Conservation (phyloP, 2,888 invertebrate species). For the Tolmerus cingulatus region DNA sequence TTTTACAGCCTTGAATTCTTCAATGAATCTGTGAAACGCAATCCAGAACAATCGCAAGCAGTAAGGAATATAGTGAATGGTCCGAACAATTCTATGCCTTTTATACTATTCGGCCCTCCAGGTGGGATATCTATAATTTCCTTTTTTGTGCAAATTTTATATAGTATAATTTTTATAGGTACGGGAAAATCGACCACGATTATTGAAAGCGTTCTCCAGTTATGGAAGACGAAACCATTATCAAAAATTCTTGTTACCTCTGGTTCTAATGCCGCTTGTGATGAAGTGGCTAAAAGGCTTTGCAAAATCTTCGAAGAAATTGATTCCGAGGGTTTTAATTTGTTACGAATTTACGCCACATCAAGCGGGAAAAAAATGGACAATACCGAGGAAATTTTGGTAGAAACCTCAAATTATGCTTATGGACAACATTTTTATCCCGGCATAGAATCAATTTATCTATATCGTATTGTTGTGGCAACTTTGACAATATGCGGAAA, state of each 20-base stretch:
- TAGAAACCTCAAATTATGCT: constrained; percentile 63
- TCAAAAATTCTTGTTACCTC: constrained; percentile 71
- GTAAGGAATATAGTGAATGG: constrained; percentile 73
- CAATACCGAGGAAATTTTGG: constrained; percentile 58
- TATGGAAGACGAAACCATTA: constrained; percentile 60
- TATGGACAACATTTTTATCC: constrained; percentile 61
- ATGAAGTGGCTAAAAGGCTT: constrained; percentile 69
- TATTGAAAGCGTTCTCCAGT: constrained; percentile 74
- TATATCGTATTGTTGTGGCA: constrained; percentile 70
- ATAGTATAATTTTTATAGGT: constrained; percentile 56
- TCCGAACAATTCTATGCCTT: constrained; percentile 73
- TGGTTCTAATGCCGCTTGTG: constrained; percentile 77
- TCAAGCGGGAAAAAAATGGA: constrained; percentile 60
- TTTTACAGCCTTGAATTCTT: constrained; percentile 52
- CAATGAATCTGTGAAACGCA: constrained; percentile 63
- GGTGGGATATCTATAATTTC: constrained; percentile 64
- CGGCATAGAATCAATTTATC: constrained; percentile 63
- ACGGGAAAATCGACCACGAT: constrained; percentile 78
- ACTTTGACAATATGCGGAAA: constrained; percentile 69
- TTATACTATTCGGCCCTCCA: constrained; percentile 87
- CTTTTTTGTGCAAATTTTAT: background rate
- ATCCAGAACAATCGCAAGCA: constrained; percentile 71
- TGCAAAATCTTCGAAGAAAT: constrained; percentile 58
- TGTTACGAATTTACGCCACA: constrained; percentile 64
- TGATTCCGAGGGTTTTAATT: background rate